phyloP scores from a whole-genome alignment of 2,888 invertebrate genomes.

The Dicyrtoma fusca region DNA sequence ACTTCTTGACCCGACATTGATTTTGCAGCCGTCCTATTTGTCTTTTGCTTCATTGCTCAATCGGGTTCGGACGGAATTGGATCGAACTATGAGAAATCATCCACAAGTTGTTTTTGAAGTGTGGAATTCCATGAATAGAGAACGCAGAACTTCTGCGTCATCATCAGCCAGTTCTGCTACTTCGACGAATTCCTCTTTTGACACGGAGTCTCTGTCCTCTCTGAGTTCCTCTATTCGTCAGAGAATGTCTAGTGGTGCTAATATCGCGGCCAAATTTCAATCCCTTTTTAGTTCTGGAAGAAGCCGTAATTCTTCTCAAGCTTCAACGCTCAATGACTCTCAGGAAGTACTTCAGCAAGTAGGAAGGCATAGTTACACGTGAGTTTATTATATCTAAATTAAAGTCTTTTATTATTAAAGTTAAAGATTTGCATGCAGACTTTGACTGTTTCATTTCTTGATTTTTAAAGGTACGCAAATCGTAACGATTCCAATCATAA shows the following conservation, averaged over 20 bases:
- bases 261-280: slow-evolving; percentile 13
- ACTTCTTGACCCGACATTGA: slow-evolving; percentile 50
- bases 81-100: slow-evolving; percentile 42
- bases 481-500: not conserved
- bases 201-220: slow-evolving; percentile 9
- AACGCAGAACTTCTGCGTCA: slow-evolving; percentile 23
- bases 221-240: slow-evolving; percentile 10
- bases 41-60: slow-evolving; percentile 53
- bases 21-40: slow-evolving; percentile 54
- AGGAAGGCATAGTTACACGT: slow-evolving; percentile 26
- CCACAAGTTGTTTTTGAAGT: slow-evolving; percentile 40
- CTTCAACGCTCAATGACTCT: not conserved
- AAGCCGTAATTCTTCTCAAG: not conserved
- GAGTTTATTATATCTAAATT: too few relatives aligned
- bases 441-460: too few relatives aligned
- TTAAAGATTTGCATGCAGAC: too few relatives aligned
- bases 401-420: too few relatives aligned
- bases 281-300: slow-evolving; percentile 17
- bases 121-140: slow-evolving; percentile 43
- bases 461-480: slow-evolving; percentile 31
- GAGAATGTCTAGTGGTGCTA: slow-evolving; percentile 27
- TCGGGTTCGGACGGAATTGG: slow-evolving; percentile 50
- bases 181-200: slow-evolving; percentile 17
- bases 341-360: slow-evolving; percentile 19
- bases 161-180: slow-evolving; percentile 11